Base-by-base conservation (phyloP, 2,797 vertebrate species). In the Neosilurus hyrtlii region DNA sequence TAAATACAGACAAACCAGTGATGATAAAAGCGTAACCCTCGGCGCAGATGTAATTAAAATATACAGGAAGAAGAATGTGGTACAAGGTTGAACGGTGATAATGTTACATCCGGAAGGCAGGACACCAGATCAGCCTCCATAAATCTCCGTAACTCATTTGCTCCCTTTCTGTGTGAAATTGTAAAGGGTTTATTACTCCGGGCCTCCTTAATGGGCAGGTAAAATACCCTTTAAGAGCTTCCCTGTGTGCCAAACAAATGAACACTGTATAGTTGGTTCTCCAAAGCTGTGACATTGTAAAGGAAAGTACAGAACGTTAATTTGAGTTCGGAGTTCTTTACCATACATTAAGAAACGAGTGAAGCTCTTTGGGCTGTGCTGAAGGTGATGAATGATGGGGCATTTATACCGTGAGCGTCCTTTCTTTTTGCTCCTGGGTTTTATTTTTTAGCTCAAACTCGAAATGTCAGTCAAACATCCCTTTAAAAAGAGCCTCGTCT, bases 311-410 rank as follows among this genome's bases (percentile, higher is more conserved):
- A 30, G 30, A 30, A 30, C 79, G 51, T 43, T 43, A 70, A 43
- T 24, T 26, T 59, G 24, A 9, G 7, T 37, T 37, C 37, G 1
- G 2, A 1, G 0, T 79, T 81, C 56, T 24, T 35, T 72, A 70
- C 26, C 68, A 51, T 24, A 18, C 37, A 12, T 63, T 43, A 62
- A n/a, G 37, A 49, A 51, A 61, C 14, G 56, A 76, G 35, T n/a
- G 15, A 16, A 61, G 12, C 65, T 51, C 72, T 57, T 37, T 59
- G 66, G 52, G 54, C 70, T n/a, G 20, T 11, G 16, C 24, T 63
- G 24, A 37, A 79, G 56, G 62, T 66, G 79, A 37, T 85, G 73
- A 86, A 67, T 82, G 87, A 88, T 85, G 51, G 73, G 72, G 79
- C 56, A 16, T 65, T 83, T 86, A 83, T 81, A 79, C 68, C 68